Evolutionary conservation across 2,797 vertebrate species (phyloP), one percentile per base, ranked within the genome.

Genomic region (Micromesistius poutassou): DNA sequence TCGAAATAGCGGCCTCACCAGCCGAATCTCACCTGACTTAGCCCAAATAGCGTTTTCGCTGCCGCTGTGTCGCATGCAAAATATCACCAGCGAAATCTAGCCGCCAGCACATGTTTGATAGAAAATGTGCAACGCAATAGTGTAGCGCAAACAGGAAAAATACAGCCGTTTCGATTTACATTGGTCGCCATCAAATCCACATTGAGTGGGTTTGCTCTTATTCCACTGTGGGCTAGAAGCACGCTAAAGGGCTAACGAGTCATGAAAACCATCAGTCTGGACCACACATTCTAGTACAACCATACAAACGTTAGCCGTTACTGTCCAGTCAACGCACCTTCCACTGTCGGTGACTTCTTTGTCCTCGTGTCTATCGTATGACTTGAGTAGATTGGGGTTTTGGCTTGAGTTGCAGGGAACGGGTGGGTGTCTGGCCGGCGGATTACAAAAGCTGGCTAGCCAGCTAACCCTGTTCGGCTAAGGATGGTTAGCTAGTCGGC

Each of bases 391-490:
- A 71, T 13, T 68, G 1, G n/a, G n/a, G 77, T 75, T 73, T 76
- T 74, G 74, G 73, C 76, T 83, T 78, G 55, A 71, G 79, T 78
- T 71, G 68, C 81, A 87, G 75, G 87, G 89, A 87, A 81, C 79
- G 74, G 81, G 14, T 79, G 38, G 76, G 71, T 81, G 87, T 87
- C 90, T 88, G 87, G 89, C 93, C 92, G 93, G 92, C 82, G 92
- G 93, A 93, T 94, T 94, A 94, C 93, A 95, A 94, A 91, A 94
- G 90, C 91, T 88, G 83, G 91, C 82, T 92, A 91, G 86, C 91
- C 85, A 77, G 92, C 90, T 92, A 91, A 80, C 90, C 87, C 79
- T 82, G 81, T 81, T 78, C 77, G 79, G 90, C 89, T 91, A 92
- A 86, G 90, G 83, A 72, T 68, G 79, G 82, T 75, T 93, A 92